Base-by-base conservation (phyloP, 92 coral and sea anemone genomes). In the Hydrozoanthus gracilis region DNA sequence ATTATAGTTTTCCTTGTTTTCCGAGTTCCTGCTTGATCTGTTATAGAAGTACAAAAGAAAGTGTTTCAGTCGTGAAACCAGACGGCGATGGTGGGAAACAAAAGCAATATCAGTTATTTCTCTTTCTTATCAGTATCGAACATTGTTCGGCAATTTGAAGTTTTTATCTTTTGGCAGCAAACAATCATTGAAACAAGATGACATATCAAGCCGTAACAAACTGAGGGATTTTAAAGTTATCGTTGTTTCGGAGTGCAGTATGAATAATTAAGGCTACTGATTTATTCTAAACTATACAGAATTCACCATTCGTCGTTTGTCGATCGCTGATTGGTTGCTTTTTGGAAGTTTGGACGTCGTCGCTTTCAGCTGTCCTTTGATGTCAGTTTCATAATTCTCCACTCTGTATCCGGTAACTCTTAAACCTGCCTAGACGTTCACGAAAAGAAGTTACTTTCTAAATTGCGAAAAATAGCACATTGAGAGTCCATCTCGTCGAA, bases 361-460 rank as follows among this genome's bases (percentile, higher is more conserved):
- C 82, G 88, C 90, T 71, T 90, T 87, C 90, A 90, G 92, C 93
- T 90, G 89, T 87, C 56, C 17, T 18, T 79, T 66, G 48, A 80
- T 65, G 74, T 80, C 73, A 80, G 62, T 80, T 80, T 49, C 83
- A 44, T 11, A 80, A 52, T 55, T 77, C 47, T 77, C 82, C 46
- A 3, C 55, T 64, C 54, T 17, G 71, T 45, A 80, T 80, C 85
- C 85, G 85, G 85, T 47, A 65, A 80, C 3, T 48, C 66, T 62
- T 12, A 35, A 20, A 14, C 16, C 46, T 44, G 35, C 44, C 3
- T 47, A 64, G 48, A 64, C 45, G 18, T 80, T 4, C 56, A 60
- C 84, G 20, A 80, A 64, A 48, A 61, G 16, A 80, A 7, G 20
- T 27, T 6, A 64, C 4, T 27, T 65, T 80, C 48, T 47, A n/a